A percentile compares a stretch with the other conserved stretches of the same genome.
Evolutionary conservation across 1,140 invertebrate species (phyloP).

Genomic region (Cydia amplana): DNA sequence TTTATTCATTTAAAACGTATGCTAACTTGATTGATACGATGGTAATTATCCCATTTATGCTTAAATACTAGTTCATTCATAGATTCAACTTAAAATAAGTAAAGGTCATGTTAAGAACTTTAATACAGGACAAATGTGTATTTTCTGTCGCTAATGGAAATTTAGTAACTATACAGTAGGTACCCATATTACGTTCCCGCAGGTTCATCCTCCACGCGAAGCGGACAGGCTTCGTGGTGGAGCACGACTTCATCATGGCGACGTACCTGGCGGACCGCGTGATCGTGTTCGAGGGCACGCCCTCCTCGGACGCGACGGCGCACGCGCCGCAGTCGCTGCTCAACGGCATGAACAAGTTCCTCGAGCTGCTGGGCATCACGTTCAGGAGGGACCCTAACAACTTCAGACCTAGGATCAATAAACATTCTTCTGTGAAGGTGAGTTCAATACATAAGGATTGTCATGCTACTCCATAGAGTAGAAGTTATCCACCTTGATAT

Average conservation of each 20-base stretch:
- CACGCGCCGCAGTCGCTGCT: conserved; percentile 96
- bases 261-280: conserved; percentile 99
- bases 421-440: conserved; percentile 96
- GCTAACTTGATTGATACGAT: no score
- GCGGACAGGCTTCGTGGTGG: conserved; percentile 99
- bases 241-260: conserved; percentile 99
- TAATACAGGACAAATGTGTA: no score
- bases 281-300: conserved; percentile 98
- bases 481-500: no score
- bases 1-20: no score
- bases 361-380: conserved; percentile 98
- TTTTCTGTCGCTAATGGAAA: no score
- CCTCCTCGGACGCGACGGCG: conserved; percentile 93
- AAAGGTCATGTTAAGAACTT: no score
- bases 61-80: no score
- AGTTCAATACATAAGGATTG: not conserved
- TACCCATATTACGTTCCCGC: conserved; percentile 5
- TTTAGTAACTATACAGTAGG: no score
- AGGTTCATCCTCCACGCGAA: conserved; percentile 99
- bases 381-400: conserved; percentile 99
- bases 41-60: no score
- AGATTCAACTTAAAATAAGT: no score
- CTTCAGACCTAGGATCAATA: conserved; percentile 99
- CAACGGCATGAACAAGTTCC: conserved; percentile 99
- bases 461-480: no score